Base-by-base conservation (phyloP, 2,113 vertebrate species). In the Salvelinus namaycush region DNA sequence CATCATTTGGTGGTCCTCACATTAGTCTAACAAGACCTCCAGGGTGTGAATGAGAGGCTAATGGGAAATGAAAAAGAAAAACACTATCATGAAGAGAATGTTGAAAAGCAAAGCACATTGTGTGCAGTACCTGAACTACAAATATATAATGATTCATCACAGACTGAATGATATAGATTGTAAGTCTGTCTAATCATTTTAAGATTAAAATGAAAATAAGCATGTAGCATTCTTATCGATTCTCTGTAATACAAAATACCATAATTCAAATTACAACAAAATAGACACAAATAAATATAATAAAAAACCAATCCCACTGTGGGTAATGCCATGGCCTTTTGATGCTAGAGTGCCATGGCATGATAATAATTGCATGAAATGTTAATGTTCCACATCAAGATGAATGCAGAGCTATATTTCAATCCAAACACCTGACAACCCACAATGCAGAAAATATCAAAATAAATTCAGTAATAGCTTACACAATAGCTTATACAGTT, bases 61-160 rank as follows among this genome's bases (percentile, higher is more conserved):
- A 70, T 27, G 51, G 80, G 22, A 79, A 12, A 29, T 13, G 16
- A 76, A 64, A 72, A 69, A 22, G 4, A 0, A 1, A 0, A 1
- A 22, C 59, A 22, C 59, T 22, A 22, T 62, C n/a, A 22, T 62
- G 18, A 62, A 62, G n/a, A 16, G 66, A 44, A 76, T 57, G 57
- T 51, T 68, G 66, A 68, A 66, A 16, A 76, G 51, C 39, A 72
- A 72, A 83, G 20, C 66, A 79, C 70, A 67, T 24, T 5, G 62
- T 49, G 44, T 48, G 24, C 34, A 72, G 76, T 81, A 84, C 83
- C 81, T 79, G 73, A 83, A 81, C 39, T 81, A 70, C 76, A 74
- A 79, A 88, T 39, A 67, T 75, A 75, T 74, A 70, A 81, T n/a
- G 34, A 66, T 68, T 65, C 16, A 72, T 73, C 68, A 74, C 62